A percentile compares a stretch with the other conserved stretches of the same genome.
Conservation (phyloP, 2,113 vertebrate genomes). For the Tinamus guttatus region DNA sequence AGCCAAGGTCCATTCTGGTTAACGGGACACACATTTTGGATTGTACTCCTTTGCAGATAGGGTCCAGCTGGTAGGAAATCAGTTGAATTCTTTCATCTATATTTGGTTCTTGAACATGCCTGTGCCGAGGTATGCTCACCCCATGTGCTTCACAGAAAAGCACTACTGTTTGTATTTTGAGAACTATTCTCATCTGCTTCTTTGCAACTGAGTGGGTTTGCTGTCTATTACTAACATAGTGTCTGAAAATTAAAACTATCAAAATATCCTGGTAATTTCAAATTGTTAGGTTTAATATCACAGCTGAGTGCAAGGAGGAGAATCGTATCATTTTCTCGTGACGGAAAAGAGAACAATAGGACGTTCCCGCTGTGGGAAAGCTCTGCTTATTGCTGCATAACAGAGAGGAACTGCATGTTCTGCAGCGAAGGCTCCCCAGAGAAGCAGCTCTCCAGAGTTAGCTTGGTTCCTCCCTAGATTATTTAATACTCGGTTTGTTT, state of each 20-base stretch:
- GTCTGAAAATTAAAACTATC: neutral
- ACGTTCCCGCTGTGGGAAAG: rapidly evolving
- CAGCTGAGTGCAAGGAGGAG: neutral
- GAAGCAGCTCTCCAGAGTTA: neutral
- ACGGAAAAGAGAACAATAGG: neutral
- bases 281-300: neutral
- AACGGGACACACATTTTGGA: neutral
- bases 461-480: neutral
- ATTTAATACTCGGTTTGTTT: neutral
- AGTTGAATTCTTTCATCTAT: neutral
- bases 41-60: neutral
- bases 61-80: neutral
- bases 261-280: neutral
- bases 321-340: rapidly evolving
- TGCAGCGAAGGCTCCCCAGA: neutral
- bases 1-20: neutral
- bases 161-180: neutral
- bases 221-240: neutral
- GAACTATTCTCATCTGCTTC: neutral
- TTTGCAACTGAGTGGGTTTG: neutral
- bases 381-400: neutral
- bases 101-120: neutral
- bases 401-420: neutral
- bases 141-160: neutral
- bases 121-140: neutral